Evolutionary conservation across 1,140 invertebrate species (phyloP), one percentile per base, ranked within the genome.

Genomic region (Branchinecta lynchi): DNA sequence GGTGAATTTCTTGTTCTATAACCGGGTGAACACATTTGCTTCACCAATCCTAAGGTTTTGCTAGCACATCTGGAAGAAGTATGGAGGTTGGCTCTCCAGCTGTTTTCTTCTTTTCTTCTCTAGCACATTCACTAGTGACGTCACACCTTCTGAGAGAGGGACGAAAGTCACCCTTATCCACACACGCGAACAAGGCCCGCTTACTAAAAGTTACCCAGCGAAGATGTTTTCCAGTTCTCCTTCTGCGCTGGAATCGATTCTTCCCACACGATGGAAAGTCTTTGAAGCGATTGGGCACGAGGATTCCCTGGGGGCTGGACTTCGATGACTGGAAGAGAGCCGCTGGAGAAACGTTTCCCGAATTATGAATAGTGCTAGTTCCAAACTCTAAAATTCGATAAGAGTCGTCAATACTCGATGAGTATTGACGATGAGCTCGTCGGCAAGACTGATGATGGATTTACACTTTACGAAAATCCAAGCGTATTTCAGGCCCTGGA

Each of bases 1-100:
- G 91, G 90, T 84, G 89, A 92, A 83, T 93, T 93, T 82, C 89
- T 88, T 79, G 90, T 92, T 84, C 86, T 92, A 87, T 92, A 92
- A 81, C 86, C 89, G 86, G 91, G 85, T 82, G 89, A 88, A 84
- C 87, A 92, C 90, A 93, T 93, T 69, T 71, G 71, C 68, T 65
- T 32, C 68, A 44, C 20, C 67, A 66, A 68, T 10, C 44, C 51
- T 68, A 45, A 45, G 10, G 32, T 20, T 44, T 20, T 68, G 68
- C 32, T 32, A 32, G 32, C 32, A 32, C 32, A 32, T 32, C 32
- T 32, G 32, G 32, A 32, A 32, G 32, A 32, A 32, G 32, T 32
- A 32, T 32, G 32, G 32, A 32, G 32, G 32, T 32, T 32, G 32
- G 32, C 32, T 32, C 32, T 32, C 32, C 32, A 32, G 32, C 32